Evolutionary conservation across 30 jellyfish, hydroid and myxozoan species (phyloP), one percentile per base, ranked within the genome.

Genomic region (Turritopsis rubra): DNA sequence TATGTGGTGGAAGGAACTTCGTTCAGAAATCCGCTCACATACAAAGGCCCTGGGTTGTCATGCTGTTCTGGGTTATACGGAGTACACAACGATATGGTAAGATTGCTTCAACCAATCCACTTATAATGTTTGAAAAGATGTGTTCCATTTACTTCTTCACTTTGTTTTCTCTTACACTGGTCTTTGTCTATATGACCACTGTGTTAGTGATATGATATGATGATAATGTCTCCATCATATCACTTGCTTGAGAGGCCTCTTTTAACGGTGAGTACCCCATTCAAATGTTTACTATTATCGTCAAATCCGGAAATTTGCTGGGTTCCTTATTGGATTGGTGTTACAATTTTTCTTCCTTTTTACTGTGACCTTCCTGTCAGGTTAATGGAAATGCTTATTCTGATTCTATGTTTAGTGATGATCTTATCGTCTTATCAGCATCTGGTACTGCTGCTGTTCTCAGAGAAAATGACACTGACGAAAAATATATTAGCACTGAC

Each of bases 1-100:
- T 52, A 72, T 84, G 0, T 92, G 98, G 98, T 92, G 98, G 98
- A 76, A 87, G 41, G 98, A 92, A 72, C 52, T 92, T 17, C 89
- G 98, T 29, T 75, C 88, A 29, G 98, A 92, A 30, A 85, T 92
- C 13, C 90, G 94, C 22, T 92, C 95, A 19, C 96, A 92, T 75
- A 88, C 95, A 0, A 92, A 92, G 54, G 92, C 98, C 1, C 89
- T 92, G 66, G 98, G 96, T 24, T 92, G 98, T 72, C 85, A 88
- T 54, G 96, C 98, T 72, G 98, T 92, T 3, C 53, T 92, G 74
- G 98, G 98, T 13, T 92, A 92, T 86, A 28, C 88, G 7, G 98
- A 92, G 70, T 74, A 66, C 29, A 81, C 98, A 0, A 80, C 95
- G 7, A 92, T 92, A 60, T 88, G 96, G 97, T 91, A 83, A 4